These are phyloP conservation scores for Melanotus villosus DNA, from an alignment of 2,888 invertebrate genomes.

Conservation along the genomic window DNA sequence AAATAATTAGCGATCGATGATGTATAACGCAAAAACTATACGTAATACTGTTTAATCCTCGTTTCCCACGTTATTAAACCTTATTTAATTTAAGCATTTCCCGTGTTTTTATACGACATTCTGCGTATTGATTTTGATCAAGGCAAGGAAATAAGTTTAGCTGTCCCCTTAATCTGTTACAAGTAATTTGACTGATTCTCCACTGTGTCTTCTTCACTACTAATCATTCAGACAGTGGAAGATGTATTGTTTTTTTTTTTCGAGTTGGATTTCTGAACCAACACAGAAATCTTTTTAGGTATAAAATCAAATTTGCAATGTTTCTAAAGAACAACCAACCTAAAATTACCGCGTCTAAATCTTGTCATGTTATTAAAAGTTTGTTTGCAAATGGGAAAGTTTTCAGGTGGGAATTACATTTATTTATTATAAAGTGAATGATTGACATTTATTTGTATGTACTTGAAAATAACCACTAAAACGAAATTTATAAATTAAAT, in stretches of 20 bases:
- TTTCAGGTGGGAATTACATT: too few relatives aligned
- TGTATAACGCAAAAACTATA: not conserved
- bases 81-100: not conserved
- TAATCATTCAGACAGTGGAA: slow-evolving; percentile 8
- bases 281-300: too few relatives aligned
- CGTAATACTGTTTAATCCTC: not conserved
- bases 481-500: too few relatives aligned
- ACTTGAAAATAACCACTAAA: too few relatives aligned
- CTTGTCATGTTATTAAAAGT: too few relatives aligned
- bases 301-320: too few relatives aligned
- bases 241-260: slow-evolving; percentile 6
- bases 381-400: too few relatives aligned
- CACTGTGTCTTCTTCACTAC: not conserved
- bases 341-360: too few relatives aligned
- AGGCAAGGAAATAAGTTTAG: not conserved
- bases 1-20: slow-evolving; percentile 4
- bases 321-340: too few relatives aligned
- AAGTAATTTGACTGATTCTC: not conserved
- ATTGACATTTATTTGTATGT: too few relatives aligned
- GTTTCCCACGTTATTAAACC: slow-evolving; percentile 4
- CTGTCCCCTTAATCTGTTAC: not conserved
- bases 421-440: too few relatives aligned
- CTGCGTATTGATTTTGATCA: not conserved
- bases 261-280: too few relatives aligned
- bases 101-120: not conserved